These are phyloP conservation scores for Papilio glaucus DNA, from an alignment of 1,140 invertebrate genomes.

Conservation along the genomic window DNA sequence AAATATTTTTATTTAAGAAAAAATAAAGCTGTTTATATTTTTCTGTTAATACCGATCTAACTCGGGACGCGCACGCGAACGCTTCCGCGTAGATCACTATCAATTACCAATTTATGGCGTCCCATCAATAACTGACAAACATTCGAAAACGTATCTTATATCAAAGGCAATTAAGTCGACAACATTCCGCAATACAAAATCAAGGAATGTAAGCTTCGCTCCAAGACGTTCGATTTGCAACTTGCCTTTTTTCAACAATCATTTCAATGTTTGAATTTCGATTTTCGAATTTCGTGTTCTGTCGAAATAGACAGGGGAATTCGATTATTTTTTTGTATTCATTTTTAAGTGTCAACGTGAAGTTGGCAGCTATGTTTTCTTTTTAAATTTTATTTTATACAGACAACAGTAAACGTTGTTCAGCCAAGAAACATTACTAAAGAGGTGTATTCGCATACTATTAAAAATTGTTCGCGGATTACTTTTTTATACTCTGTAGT, in stretches of 20 bases:
- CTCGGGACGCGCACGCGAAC: constrained; percentile 59
- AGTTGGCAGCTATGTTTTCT: constrained; percentile 21
- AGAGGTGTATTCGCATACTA: neutral
- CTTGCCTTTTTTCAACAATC: constrained; percentile 47
- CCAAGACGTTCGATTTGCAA: constrained; percentile 61
- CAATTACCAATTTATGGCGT: constrained; percentile 61
- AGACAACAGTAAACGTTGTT: constrained; percentile 16
- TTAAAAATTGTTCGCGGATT: constrained; percentile 1
- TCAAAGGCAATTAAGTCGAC: constrained; percentile 31
- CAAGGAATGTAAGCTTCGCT: constrained; percentile 38
- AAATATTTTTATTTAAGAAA: constrained; percentile 51
- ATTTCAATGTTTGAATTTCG: constrained; percentile 41
- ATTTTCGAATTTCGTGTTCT: constrained; percentile 44
- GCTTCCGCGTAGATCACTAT: constrained; percentile 63
- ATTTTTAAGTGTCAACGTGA: constrained; percentile 16
- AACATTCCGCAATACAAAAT: constrained; percentile 33
- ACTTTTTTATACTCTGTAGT: neutral
- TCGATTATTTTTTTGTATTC: constrained; percentile 17
- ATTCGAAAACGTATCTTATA: constrained; percentile 38
- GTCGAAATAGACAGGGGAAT: constrained; percentile 35
- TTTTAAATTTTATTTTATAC: constrained; percentile 23
- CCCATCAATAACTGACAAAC: constrained; percentile 45
- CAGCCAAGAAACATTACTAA: constrained; percentile 28
- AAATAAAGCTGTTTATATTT: constrained; percentile 72
- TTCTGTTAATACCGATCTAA: constrained; percentile 46